phyloP scores from a whole-genome alignment of 2,888 invertebrate species.

The Mycalesis mineus region DNA sequence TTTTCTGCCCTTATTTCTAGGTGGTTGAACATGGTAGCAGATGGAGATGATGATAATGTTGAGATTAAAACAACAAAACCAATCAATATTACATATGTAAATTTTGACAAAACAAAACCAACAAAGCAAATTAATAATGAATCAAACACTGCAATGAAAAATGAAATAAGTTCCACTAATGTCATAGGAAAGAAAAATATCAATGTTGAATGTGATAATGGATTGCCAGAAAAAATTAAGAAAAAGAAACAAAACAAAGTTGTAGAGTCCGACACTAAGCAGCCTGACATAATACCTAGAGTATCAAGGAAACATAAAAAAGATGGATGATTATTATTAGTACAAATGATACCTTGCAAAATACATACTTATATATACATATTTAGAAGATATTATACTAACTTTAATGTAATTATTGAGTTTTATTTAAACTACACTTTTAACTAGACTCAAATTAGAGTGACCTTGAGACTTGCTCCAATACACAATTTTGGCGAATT shows the following conservation, averaged over 20 bases:
- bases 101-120: constrained; percentile 68
- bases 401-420: no score
- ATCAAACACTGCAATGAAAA: constrained; percentile 36
- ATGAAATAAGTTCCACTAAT: constrained; percentile 30
- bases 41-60: constrained; percentile 54
- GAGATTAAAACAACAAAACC: constrained; percentile 41
- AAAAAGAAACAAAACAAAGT: constrained; percentile 46
- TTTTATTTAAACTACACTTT: no score
- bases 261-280: constrained; percentile 42
- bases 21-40: constrained; percentile 45
- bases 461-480: no score
- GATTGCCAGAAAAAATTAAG: constrained; percentile 38
- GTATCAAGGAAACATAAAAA: constrained; percentile 54
- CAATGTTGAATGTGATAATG: constrained; percentile 38
- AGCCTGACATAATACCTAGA: constrained; percentile 40
- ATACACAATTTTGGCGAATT: no score
- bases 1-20: constrained; percentile 36
- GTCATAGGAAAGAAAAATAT: constrained; percentile 31
- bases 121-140: constrained; percentile 50
- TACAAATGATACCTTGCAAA: background rate
- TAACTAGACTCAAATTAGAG: no score
- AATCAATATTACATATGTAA: constrained; percentile 56
- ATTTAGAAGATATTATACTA: no score
- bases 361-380: no score
- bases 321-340: constrained; percentile 31